Base-by-base conservation (phyloP, 2,888 invertebrate species). In the Seira musarum region DNA sequence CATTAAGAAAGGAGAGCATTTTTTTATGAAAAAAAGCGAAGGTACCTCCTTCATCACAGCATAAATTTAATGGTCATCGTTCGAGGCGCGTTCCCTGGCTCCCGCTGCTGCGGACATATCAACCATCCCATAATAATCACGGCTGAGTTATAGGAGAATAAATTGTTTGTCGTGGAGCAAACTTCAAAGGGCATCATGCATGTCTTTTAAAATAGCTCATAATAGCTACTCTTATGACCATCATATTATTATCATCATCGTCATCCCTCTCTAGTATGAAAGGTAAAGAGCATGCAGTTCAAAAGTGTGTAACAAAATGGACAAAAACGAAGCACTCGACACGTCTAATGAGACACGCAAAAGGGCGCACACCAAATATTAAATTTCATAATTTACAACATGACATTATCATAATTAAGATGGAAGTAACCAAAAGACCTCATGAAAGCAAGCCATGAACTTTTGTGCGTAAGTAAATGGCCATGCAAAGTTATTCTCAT, bases 321-420 rank as follows among this genome's bases (percentile, higher is more conserved):
- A 70, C 49, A 70, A 65, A 78, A 70, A 71, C 13, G 40, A 13
- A 30, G 10, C 60, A 21, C 60, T 60, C 60, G 22, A 65, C 5
- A 61, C 64, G 66, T 64, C 66, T 80, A 75, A 80, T 80, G 75
- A 80, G 75, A 80, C 80, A 80, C 80, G 72, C 81, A 76, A 22
- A 67, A 19, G 63, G 17, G 65, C 72, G 65, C 61, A 46, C 46
- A 66, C 71, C 81, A 76, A 72, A 72, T 76, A 81, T 81, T 71
- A 76, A 71, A 76, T 76, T 76, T 81, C 72, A 71, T 81, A 81
- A 81, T 72, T 81, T 81, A 81, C 61, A 80, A 70, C 70, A 74
- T 80, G 57, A 24, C 71, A 81, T 81, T 76, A 81, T 65, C 72
- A 76, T 81, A 81, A 81, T 81, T 81, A 81, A 76, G 81, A 72